Conservation (phyloP, 2,113 vertebrate species). For the Xerus inauris region DNA sequence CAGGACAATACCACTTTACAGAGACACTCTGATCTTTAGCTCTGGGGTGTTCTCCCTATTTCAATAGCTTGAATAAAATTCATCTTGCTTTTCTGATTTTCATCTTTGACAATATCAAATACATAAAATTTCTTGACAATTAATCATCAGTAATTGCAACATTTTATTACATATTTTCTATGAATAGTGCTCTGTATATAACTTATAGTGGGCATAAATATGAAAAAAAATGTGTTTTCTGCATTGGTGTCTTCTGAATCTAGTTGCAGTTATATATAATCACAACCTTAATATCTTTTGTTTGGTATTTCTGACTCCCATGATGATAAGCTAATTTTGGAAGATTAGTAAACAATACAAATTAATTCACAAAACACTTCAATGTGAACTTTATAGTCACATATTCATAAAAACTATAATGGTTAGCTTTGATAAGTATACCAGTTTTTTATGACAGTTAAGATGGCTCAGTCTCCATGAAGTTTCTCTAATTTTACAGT, state of each 20-base stretch:
- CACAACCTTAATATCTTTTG: slow-evolving; percentile 32
- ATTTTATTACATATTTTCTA: neutral
- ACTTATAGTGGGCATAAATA: neutral
- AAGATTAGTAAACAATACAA: neutral
- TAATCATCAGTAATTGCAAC: neutral
- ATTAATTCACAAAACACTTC: slow-evolving; percentile 17
- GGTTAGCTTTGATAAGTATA: slow-evolving; percentile 12
- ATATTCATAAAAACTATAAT: slow-evolving; percentile 11
- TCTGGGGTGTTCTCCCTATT: neutral
- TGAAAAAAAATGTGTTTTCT: neutral
- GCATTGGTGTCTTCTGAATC: neutral
- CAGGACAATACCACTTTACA: neutral
- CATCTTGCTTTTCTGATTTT: neutral
- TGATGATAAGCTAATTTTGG: slow-evolving; percentile 14
- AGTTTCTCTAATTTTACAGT: neutral
- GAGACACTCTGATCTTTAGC: neutral
- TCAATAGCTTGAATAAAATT: neutral
- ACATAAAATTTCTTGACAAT: neutral
- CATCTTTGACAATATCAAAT: neutral
- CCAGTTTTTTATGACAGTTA: neutral
- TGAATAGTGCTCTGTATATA: neutral
- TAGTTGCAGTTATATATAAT: neutral
- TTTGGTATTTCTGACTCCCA: neutral
- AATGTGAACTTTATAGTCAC: neutral
- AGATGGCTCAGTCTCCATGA: neutral